Percentiles rank a stretch among this genome's conserved stretches.
These are phyloP conservation scores for Nymphalis urticae DNA, from an alignment of 2,888 invertebrate species.

Conservation along the genomic window DNA sequence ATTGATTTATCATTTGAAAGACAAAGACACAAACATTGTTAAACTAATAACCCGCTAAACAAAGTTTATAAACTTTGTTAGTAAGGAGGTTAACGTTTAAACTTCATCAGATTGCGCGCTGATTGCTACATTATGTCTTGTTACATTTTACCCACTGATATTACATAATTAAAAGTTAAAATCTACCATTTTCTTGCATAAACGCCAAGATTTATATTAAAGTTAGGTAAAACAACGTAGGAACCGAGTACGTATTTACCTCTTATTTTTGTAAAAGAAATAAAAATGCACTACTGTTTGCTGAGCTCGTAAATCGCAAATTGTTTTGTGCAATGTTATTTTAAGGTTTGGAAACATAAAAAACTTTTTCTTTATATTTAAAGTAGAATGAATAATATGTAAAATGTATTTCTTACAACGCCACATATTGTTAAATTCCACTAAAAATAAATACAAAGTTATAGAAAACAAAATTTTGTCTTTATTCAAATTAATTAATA, in stretches of 20 bases:
- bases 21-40: too few relatives aligned
- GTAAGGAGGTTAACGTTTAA: too few relatives aligned
- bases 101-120: too few relatives aligned
- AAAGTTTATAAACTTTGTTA: too few relatives aligned
- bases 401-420: not conserved
- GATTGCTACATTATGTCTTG: not conserved
- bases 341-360: constrained; percentile 17
- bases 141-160: not conserved
- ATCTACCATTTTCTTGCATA: not conserved
- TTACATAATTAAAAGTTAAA: constrained; percentile 15
- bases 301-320: constrained; percentile 17
- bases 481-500: too few relatives aligned
- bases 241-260: constrained; percentile 12
- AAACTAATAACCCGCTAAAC: too few relatives aligned
- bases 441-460: too few relatives aligned
- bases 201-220: constrained; percentile 11
- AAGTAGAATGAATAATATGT: not conserved
- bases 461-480: too few relatives aligned
- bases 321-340: constrained; percentile 18
- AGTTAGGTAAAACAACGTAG: constrained; percentile 23
- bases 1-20: too few relatives aligned
- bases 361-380: constrained; percentile 12
- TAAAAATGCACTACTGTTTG: constrained; percentile 27
- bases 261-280: constrained; percentile 26
- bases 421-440: too few relatives aligned